These are phyloP conservation scores for Virgularia gustaviana DNA, from an alignment of 92 coral and sea anemone species.

Conservation along the genomic window DNA sequence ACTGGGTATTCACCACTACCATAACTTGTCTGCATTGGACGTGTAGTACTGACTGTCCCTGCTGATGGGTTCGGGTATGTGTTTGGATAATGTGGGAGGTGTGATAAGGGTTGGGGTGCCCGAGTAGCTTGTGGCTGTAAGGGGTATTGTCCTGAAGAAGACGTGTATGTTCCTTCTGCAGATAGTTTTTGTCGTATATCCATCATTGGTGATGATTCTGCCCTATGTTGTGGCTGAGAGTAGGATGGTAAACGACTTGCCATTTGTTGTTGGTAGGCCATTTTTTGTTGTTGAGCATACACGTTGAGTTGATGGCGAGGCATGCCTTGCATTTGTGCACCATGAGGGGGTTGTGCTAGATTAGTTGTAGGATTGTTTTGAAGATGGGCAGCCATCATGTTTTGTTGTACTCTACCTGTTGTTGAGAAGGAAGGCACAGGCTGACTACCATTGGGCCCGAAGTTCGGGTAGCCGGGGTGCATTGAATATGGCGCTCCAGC, in stretches of 20 bases:
- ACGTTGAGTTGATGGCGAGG: slow-evolving; percentile 30
- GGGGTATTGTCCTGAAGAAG: slow-evolving; percentile 17
- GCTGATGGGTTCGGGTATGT: slow-evolving; percentile 9
- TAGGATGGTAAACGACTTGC: slow-evolving; percentile 36
- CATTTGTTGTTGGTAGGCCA: slow-evolving; percentile 34
- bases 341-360: slow-evolving; percentile 4
- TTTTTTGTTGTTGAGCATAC: slow-evolving; percentile 8
- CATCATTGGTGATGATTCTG: slow-evolving; percentile 17
- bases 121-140: slow-evolving; percentile 10
- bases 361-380: background rate
- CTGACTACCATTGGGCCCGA: slow-evolving; percentile 7
- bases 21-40: slow-evolving; percentile 20
- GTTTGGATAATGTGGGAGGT: slow-evolving; percentile 28
- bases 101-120: slow-evolving; percentile 31
- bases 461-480: slow-evolving; percentile 18
- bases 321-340: slow-evolving; percentile 8
- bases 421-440: slow-evolving; percentile 4
- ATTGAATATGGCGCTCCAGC: slow-evolving; percentile 10
- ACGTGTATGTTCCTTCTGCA: slow-evolving; percentile 9
- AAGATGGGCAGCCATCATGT: slow-evolving; percentile 25
- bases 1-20: slow-evolving; percentile 28
- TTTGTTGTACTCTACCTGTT: slow-evolving; percentile 25
- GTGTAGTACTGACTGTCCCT: too few relatives aligned
- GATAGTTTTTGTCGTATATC: slow-evolving; percentile 23
- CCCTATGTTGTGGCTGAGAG: slow-evolving; percentile 22